Evolutionary conservation across 1,140 invertebrate species (phyloP).

Genomic region (Anadara kagoshimensis): DNA sequence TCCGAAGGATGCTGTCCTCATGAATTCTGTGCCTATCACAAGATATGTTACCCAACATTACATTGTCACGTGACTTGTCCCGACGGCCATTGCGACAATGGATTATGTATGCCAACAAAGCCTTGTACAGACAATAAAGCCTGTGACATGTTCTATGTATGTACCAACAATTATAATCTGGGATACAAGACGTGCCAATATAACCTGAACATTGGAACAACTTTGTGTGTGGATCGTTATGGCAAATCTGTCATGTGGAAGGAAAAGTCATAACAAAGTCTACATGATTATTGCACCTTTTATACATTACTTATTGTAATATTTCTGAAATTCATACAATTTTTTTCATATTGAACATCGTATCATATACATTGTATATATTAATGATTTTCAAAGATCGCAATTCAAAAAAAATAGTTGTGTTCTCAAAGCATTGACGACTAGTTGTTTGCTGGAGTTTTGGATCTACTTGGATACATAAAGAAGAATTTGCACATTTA

Average conservation of each 20-base stretch:
- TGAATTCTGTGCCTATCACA: slow-evolving; percentile 64
- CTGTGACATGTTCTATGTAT: slow-evolving; percentile 56
- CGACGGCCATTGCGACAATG: slow-evolving; percentile 61
- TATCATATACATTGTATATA: no score
- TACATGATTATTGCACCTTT: no score
- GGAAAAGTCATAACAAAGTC: no score
- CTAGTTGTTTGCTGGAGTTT: no score
- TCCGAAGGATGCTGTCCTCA: slow-evolving; percentile 66
- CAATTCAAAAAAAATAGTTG: no score
- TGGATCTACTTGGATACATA: no score
- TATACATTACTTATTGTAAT: no score
- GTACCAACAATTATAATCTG: slow-evolving; percentile 62
- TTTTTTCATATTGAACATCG: no score
- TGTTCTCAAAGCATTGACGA: no score
- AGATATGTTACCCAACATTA: slow-evolving; percentile 67
- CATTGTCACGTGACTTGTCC: slow-evolving; percentile 63
- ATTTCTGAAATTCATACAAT: no score
- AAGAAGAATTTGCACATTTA: no score
- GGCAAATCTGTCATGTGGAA: slow-evolving; percentile 28
- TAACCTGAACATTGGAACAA: slow-evolving; percentile 73
- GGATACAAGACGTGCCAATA: slow-evolving; percentile 67
- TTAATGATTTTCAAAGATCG: no score
- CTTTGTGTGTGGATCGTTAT: slow-evolving; percentile 77
- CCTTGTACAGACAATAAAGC: slow-evolving; percentile 47
- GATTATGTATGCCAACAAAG: slow-evolving; percentile 60